Conservation (phyloP, 2,113 vertebrate species). For the Forbesichthys agassizii region DNA sequence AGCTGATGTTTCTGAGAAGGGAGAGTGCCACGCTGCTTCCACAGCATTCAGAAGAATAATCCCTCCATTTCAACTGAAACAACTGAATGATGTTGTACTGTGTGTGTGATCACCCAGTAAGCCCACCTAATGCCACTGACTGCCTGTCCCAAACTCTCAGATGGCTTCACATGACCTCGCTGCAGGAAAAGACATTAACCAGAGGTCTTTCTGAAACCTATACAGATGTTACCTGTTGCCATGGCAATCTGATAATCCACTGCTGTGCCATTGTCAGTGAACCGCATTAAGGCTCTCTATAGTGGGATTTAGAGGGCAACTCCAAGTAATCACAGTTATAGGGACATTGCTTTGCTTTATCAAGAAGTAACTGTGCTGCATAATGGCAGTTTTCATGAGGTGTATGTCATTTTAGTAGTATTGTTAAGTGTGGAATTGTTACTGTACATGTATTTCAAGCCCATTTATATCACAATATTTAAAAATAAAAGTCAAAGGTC, state of each 20-base stretch:
- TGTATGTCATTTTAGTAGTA: background rate
- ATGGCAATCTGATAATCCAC: conserved; percentile 73
- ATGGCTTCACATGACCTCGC: conserved; percentile 23
- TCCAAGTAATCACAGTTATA: conserved; percentile 51
- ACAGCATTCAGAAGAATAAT: conserved; percentile 58
- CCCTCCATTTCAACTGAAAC: conserved; percentile 39
- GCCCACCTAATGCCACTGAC: conserved; percentile 1
- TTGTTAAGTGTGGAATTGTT: background rate
- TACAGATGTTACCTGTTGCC: conserved; percentile 72
- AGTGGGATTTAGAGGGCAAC: conserved; percentile 59
- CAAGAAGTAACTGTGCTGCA: background rate
- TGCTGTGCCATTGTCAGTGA: conserved; percentile 62
- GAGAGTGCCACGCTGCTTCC: conserved; percentile 46
- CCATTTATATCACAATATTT: too few species aligned
- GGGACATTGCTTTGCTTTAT: conserved; percentile 33
- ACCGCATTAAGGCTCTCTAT: conserved; percentile 57
- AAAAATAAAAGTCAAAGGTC: too few species aligned
- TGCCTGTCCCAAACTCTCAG: background rate
- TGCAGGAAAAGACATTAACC: conserved; percentile 53
- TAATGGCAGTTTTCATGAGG: background rate
- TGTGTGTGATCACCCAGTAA: conserved; percentile 5
- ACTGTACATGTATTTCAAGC: too few species aligned
- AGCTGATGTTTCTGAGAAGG: conserved; percentile 63
- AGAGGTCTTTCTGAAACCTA: conserved; percentile 56
- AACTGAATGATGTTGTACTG: conserved; percentile 39